Conservation (phyloP, 2,113 vertebrate genomes). For the Cyphotilapia sp. region DNA sequence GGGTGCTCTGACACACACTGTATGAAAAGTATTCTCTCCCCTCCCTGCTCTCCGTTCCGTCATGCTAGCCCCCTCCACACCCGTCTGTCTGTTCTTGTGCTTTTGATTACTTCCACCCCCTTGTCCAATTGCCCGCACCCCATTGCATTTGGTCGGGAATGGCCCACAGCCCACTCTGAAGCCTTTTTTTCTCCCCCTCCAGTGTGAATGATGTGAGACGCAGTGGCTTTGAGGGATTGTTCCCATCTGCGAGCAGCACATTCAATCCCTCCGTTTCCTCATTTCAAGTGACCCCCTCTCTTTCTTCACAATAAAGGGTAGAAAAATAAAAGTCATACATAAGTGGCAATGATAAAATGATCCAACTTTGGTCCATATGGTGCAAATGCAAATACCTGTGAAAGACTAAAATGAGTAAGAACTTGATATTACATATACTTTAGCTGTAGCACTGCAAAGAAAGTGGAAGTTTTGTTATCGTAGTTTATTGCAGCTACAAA, state of each 20-base stretch:
- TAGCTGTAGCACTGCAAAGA: not conserved
- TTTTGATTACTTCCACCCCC: constrained; percentile 32
- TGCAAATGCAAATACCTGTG: not conserved
- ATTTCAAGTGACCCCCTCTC: not conserved
- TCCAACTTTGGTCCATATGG: not conserved
- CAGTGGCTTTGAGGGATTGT: constrained; percentile 11
- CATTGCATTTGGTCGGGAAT: constrained; percentile 1
- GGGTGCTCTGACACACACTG: constrained; percentile 41
- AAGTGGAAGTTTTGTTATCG: not conserved
- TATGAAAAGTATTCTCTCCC: constrained; percentile 14
- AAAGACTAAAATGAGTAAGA: not conserved
- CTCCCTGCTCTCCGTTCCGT: constrained; percentile 21
- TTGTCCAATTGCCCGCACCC: constrained; percentile 32
- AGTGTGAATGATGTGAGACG: constrained; percentile 12
- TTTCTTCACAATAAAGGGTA: not conserved
- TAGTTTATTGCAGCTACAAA: not conserved
- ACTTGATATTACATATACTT: not conserved
- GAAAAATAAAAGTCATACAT: not conserved
- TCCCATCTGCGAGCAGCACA: constrained; percentile 44
- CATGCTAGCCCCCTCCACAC: constrained; percentile 44
- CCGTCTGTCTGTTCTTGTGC: constrained; percentile 2
- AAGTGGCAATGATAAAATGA: not conserved
- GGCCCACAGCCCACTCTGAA: not conserved
- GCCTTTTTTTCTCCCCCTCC: constrained; percentile 1
- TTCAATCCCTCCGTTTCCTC: not conserved